Evolutionary conservation across 2,888 invertebrate species (phyloP), one percentile per base, ranked within the genome.

Genomic region (Nesidiocoris tenuis): DNA sequence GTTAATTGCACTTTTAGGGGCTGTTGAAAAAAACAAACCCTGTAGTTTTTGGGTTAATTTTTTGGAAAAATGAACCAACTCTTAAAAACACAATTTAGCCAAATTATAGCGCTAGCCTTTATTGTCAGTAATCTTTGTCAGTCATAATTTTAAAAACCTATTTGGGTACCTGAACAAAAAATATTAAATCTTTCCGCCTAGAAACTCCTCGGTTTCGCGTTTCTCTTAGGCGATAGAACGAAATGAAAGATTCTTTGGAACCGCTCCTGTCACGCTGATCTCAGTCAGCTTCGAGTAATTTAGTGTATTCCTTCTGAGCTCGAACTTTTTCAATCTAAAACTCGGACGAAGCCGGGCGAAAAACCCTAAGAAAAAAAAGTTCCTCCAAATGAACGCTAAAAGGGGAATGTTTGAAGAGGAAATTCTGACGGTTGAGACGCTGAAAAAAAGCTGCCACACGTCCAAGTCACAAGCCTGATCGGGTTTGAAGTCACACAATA

Each of bases 321-420:
- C 23, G 61, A 70, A 72, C 72, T 72, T 72, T 72, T 72, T 72
- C 72, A 72, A 72, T 72, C 72, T 72, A 61, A 72, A 72, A 72
- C 61, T 72, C 72, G 56, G 54, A 22, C 61, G 61, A 54, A 61
- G n/a, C 17, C n/a, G n/a, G 59, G 3, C 3, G n/a, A 59, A 59
- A 19, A 59, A 59, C 39, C 5, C 3, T 5, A 59, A 59, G 59
- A 59, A 59, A 59, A 59, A n/a, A 3, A 59, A 59, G 39, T 7
- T 7, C 39, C 12, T 39, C 39, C 39, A 39, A 39, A 39, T 39
- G 39, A 39, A 39, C 5, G 39, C 39, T 39, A 39, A 39, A 39
- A 39, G 3, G 39, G 39, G 39, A 39, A 39, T 12, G 39, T 39
- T 39, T 39, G 39, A 39, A 39, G 12, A 3, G 39, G 39, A 39